Evolutionary conservation across 2,113 vertebrate species (phyloP).

Genomic region (Pseudorectes ferrugineus): DNA sequence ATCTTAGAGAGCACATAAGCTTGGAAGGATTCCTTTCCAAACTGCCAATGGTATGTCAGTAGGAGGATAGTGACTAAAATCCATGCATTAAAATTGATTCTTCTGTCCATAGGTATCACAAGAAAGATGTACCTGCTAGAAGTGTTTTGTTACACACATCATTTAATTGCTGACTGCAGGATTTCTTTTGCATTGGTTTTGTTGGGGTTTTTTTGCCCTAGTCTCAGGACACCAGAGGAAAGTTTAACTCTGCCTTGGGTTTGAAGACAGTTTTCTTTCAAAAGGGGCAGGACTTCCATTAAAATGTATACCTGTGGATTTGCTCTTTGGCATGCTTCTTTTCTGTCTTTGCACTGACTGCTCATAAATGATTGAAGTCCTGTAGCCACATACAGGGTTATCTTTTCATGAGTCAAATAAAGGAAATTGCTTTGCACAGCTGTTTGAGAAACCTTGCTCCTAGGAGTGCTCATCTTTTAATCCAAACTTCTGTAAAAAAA

Average conservation of each 20-base stretch:
- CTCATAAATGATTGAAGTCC: background rate
- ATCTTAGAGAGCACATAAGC: background rate
- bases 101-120: background rate
- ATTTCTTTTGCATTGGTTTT: background rate
- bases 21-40: background rate
- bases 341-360: background rate
- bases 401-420: background rate
- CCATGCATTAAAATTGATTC: background rate
- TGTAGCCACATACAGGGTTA: background rate
- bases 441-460: background rate
- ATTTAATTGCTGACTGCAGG: background rate
- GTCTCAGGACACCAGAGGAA: background rate
- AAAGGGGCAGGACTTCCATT: background rate
- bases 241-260: background rate
- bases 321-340: background rate
- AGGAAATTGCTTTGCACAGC: background rate
- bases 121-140: background rate
- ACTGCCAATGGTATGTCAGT: background rate
- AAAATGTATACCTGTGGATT: background rate
- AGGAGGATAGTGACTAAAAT: background rate
- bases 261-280: background rate
- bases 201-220: background rate
- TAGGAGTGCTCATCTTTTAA: background rate
- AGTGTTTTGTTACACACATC: background rate
- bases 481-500: background rate